A percentile compares a stretch with the other conserved stretches of the same genome.
Conservation (phyloP, 2,797 vertebrate genomes). For the Pseudopleuronectes americanus region DNA sequence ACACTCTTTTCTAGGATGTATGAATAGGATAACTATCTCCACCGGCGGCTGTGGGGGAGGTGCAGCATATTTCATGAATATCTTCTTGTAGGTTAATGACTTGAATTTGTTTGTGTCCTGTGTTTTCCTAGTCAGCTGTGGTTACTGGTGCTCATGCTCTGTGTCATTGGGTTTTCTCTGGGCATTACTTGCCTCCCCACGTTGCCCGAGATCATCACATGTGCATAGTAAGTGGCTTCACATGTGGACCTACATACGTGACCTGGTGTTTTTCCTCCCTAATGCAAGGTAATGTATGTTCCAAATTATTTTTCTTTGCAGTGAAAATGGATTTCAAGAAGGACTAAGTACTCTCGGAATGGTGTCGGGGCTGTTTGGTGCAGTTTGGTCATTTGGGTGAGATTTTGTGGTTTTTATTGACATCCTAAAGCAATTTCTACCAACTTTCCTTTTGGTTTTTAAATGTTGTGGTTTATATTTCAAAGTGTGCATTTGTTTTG, state of each 20-base stretch:
- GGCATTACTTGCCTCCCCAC: slow-evolving; percentile 90
- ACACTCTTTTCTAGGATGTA: too few species aligned
- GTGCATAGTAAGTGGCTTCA: slow-evolving; percentile 89
- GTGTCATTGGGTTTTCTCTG: slow-evolving; percentile 89
- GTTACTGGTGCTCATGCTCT: slow-evolving; percentile 88
- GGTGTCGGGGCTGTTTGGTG: slow-evolving; percentile 91
- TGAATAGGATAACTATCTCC: too few species aligned
- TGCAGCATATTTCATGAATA: too few species aligned
- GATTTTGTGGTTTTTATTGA: background rate
- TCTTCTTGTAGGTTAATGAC: background rate
- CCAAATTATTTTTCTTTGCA: slow-evolving; percentile 56
- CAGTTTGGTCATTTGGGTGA: slow-evolving; percentile 91
- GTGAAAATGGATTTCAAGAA: slow-evolving; percentile 92
- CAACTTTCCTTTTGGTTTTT: background rate
- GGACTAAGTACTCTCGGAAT: slow-evolving; percentile 93
- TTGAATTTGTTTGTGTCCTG: background rate
- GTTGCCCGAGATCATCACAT: slow-evolving; percentile 91
- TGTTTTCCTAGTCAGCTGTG: slow-evolving; percentile 88
- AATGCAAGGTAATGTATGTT: background rate
- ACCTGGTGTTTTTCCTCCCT: background rate
- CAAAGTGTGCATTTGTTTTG: too few species aligned
- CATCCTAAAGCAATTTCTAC: background rate
- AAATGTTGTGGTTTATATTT: background rate
- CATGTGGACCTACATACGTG: background rate
- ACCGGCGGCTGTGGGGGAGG: too few species aligned